phyloP scores from a whole-genome alignment of 2,113 vertebrate genomes.

The Chelonoidis abingdonii region DNA sequence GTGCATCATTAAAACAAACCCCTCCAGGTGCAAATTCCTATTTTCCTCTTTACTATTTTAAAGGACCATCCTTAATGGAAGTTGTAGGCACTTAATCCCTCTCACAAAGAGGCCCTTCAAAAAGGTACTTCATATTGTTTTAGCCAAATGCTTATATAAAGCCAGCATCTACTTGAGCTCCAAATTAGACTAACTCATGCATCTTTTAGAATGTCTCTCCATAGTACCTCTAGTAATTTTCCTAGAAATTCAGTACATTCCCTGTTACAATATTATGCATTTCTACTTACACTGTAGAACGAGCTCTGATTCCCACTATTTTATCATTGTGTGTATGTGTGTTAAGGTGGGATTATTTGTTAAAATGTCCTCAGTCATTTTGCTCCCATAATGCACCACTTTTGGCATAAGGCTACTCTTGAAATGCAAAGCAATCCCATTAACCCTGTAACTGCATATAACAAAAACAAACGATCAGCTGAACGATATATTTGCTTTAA shows the following conservation, averaged over 20 bases:
- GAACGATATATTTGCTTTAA: neutral
- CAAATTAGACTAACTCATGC: neutral
- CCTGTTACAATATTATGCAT: neutral
- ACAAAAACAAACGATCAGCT: neutral
- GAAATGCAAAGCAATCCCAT: neutral
- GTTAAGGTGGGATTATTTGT: neutral
- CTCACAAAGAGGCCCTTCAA: neutral
- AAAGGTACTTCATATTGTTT: neutral
- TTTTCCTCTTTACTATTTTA: neutral
- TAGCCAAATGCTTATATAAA: neutral
- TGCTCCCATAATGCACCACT: neutral
- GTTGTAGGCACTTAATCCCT: neutral
- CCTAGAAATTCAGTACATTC: neutral
- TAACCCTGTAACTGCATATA: accelerated
- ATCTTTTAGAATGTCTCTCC: neutral
- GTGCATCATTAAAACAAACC: neutral
- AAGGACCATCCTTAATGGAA: neutral
- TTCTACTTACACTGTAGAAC: neutral
- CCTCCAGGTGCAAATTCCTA: neutral
- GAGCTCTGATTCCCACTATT: neutral
- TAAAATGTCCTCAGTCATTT: neutral
- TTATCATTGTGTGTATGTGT: neutral
- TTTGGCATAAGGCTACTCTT: neutral
- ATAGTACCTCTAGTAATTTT: neutral
- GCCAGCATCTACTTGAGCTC: neutral